Base-by-base conservation (phyloP, 2,113 vertebrate species). In the Scomber japonicus region DNA sequence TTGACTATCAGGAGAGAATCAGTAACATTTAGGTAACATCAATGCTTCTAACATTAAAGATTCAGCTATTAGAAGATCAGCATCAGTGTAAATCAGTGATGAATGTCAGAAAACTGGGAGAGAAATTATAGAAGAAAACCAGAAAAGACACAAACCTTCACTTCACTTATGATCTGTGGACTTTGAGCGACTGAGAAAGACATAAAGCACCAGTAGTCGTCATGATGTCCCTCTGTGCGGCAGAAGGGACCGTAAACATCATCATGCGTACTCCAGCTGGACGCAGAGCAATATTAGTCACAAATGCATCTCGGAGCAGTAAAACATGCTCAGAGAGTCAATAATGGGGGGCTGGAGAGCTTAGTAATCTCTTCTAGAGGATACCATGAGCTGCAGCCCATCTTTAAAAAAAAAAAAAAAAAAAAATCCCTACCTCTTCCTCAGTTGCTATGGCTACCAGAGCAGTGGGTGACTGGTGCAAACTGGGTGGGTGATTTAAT, bases 401-500 rank as follows among this genome's bases (percentile, higher is more conserved):
- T 72, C 60, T 78, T 83, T 86, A 40, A 40, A 10, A 40, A 8
- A 21, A 21, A 21, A 21, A 21, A 21, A 35, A 35, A 35, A 54
- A 54, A 59, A 86, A 88, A 86, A 85, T 66, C 86, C 70, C 82
- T 81, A 62, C 82, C 84, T 89, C 86, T 81, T 79, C 78, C 71
- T 81, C 86, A 82, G 93, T 94, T 93, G 91, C 92, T 77, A 93
- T 91, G 87, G 91, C n/a, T 86, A 94, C 91, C 80, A 4, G 75
- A 78, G 80, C 4, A 11, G 80, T 74, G 81, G 90, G 75, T 87
- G 70, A 88, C 80, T 17, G 49, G 63, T 69, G 86, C 68, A 66
- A 54, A 73, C 76, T 62, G 83, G 14, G 44, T 64, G 74, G 66
- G 68, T 83, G 77, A 85, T 82, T 90, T 91, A 83, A 84, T 78